These are phyloP conservation scores for Cliona cf. orientalis DNA, from an alignment of 37 sponge, comb jelly and placozoan species.

Conservation along the genomic window DNA sequence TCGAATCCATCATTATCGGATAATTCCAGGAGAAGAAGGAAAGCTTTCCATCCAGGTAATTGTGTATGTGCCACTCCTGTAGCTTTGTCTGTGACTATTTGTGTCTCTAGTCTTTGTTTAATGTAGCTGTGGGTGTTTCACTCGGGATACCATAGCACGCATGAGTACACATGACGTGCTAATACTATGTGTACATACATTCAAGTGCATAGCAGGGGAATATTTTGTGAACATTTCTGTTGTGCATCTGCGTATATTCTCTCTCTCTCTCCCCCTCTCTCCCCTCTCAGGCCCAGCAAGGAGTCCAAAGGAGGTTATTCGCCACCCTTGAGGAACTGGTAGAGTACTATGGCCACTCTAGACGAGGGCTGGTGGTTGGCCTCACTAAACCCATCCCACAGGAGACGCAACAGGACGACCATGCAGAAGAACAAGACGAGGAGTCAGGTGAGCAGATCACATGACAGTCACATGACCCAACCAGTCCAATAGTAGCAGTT, in stretches of 20 bases:
- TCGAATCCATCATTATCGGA: conserved; percentile 88
- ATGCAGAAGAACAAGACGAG: conserved; percentile 29
- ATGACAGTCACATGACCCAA: conserved; percentile 21
- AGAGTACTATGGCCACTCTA: conserved; percentile 52
- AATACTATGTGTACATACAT: too few relatives aligned
- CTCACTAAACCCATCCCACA: conserved; percentile 66
- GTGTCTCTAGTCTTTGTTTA: too few relatives aligned
- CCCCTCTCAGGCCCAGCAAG: conserved; percentile 61
- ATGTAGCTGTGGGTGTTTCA: too few relatives aligned
- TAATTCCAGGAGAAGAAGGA: conserved; percentile 74
- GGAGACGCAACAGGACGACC: conserved; percentile 41
- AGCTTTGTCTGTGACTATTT: too few relatives aligned
- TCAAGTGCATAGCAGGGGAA: too few relatives aligned
- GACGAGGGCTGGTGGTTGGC: conserved; percentile 72
- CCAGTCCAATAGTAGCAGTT: not conserved
- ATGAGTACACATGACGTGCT: too few relatives aligned
- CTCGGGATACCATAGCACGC: too few relatives aligned
- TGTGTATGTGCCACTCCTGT: too few relatives aligned
- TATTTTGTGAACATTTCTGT: too few relatives aligned
- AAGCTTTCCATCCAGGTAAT: conserved; percentile 66
- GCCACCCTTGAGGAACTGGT: conserved; percentile 66
- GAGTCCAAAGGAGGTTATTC: conserved; percentile 62
- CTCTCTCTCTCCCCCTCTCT: too few relatives aligned
- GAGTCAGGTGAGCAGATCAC: conserved; percentile 36
- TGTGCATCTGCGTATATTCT: too few relatives aligned